Base-by-base conservation (phyloP, 1,140 invertebrate species). In the Venturia canescens region DNA sequence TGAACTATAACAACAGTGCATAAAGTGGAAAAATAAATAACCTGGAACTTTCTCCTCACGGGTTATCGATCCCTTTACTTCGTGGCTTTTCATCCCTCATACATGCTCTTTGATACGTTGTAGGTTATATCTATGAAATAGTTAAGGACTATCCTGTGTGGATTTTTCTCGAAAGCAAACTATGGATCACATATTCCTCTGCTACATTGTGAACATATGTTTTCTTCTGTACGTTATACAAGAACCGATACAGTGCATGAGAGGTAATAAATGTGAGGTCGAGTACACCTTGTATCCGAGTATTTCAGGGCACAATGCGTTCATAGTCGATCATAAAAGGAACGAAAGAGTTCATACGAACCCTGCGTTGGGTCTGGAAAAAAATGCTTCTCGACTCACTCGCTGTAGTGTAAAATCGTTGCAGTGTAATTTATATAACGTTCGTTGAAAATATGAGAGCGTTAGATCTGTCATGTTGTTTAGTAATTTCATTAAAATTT, bases 231-330 rank as follows among this genome's bases (percentile, higher is more conserved):
- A 63, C 60, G 60, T 11, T 23, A 63, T 23, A 26, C 23, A 5
- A 9, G 23, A 27, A 9, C 60, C 9, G 38, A 44, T 63, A 63
- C 3, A 63, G 60, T 63, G 27, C 16, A 26, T 63, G 27, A 23
- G 27, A 11, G 60, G 27, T 63, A 2, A 63, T 63, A 23, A 63
- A 63, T 63, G 60, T 63, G 21, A 63, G 60, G 27, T 63, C 16
- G 60, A 63, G 60, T 63, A 63, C n/a, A 63, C 60, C 9, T 63
- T 26, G 60, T 63, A 63, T 26, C 60, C n/a, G 27, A 63, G 60
- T 63, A 63, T 23, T 63, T 11, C 23, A 23, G 23, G 23, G 60
- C 23, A 23, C 60, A 63, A 63, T 27, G 60, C 60, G 27, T 63
- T 26, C 27, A 26, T 26, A 63, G 27, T n/a, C 23, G 11, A 63